These are phyloP conservation scores for Aplidium turbinatum DNA, from an alignment of 23 tunicate genomes.

Conservation along the genomic window DNA sequence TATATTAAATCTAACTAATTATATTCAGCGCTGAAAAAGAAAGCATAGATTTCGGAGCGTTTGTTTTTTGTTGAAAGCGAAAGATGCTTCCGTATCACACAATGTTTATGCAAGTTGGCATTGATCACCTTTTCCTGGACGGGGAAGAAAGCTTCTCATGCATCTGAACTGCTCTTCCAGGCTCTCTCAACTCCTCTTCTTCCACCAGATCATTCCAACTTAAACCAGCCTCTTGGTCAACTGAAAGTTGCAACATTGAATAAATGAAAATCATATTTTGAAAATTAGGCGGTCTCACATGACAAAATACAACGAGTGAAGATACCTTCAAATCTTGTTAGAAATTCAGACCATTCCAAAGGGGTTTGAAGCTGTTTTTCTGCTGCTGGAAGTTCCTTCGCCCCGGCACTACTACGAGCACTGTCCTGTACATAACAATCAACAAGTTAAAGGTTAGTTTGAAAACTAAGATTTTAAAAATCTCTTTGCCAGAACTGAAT, in stretches of 20 bases:
- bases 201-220: constrained; percentile 87
- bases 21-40: too few relatives aligned
- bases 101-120: too few relatives aligned
- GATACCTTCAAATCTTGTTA: constrained; percentile 73
- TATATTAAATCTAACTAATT: too few relatives aligned
- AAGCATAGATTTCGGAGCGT: too few relatives aligned
- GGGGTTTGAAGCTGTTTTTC: constrained; percentile 30
- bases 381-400: constrained; percentile 37
- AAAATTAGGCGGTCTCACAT: too few relatives aligned
- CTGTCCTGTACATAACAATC: constrained; percentile 54
- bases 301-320: not conserved
- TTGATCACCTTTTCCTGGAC: constrained; percentile 81
- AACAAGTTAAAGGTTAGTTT: too few relatives aligned
- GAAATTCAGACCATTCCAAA: constrained; percentile 64
- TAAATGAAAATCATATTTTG: too few relatives aligned
- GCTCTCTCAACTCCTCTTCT: constrained; percentile 85
- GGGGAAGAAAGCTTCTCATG: constrained; percentile 98
- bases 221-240: constrained; percentile 44
- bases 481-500: too few relatives aligned
- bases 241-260: constrained; percentile 6
- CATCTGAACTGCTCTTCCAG: constrained; percentile 91
- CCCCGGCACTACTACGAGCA: constrained; percentile 64
- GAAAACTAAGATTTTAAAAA: too few relatives aligned
- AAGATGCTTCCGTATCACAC: too few relatives aligned
- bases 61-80: too few relatives aligned